Evolutionary conservation across 2,113 vertebrate genomes (phyloP).

Genomic region (Paradisaea rubra): DNA sequence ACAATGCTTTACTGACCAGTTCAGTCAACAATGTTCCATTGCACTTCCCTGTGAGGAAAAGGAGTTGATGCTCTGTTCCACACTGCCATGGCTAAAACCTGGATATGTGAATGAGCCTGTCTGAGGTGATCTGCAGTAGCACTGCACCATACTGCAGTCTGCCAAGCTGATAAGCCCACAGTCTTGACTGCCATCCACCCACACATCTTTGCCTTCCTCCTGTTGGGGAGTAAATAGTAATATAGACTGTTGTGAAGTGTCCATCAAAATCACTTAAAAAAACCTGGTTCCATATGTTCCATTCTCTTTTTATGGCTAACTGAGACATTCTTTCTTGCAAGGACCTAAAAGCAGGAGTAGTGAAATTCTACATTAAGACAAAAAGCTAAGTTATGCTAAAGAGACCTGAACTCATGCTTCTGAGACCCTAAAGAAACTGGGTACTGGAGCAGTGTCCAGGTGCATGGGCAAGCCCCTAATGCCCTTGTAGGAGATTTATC

Average conservation of each 20-base stretch:
- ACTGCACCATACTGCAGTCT: neutral
- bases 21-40: neutral
- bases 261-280: conserved; percentile 17
- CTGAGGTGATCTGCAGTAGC: neutral
- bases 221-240: conserved; percentile 22
- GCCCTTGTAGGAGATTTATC: neutral
- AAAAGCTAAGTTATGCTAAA: neutral
- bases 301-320: neutral
- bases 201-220: conserved; percentile 16
- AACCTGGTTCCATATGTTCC: neutral
- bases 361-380: neutral
- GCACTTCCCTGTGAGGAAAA: neutral
- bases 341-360: neutral
- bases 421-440: neutral
- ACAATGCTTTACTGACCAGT: too few species aligned
- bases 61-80: neutral
- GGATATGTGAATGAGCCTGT: neutral
- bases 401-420: neutral
- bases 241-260: conserved; percentile 2
- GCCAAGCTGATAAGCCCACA: neutral
- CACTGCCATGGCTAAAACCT: neutral
- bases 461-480: neutral
- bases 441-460: neutral
- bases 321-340: neutral
- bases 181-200: conserved; percentile 33